Percentiles rank a stretch among this genome's conserved stretches.
These are phyloP conservation scores for Cheilosia vulpina DNA, from an alignment of 2,888 invertebrate species.

Conservation along the genomic window DNA sequence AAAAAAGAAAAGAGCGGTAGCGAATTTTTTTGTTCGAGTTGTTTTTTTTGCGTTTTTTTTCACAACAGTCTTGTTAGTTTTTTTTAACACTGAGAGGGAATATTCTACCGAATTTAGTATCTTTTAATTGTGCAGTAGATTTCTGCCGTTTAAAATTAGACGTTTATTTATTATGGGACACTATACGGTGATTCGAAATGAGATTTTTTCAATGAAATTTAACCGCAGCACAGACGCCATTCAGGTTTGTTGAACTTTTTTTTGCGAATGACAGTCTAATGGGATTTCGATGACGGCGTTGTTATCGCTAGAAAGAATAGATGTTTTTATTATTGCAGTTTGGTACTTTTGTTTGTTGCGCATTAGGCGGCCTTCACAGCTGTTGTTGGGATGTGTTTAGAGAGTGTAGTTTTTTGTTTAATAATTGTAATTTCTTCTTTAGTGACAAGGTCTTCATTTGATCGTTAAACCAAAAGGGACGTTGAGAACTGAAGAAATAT, in stretches of 20 bases:
- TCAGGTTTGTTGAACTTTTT: conserved; percentile 71
- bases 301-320: conserved; percentile 3
- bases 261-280: conserved; percentile 63
- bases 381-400: not conserved
- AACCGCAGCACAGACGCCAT: conserved; percentile 69
- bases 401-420: not conserved
- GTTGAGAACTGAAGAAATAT: no score
- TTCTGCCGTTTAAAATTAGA: not conserved
- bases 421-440: not conserved
- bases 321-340: conserved; percentile 29
- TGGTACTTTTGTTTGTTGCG: not conserved
- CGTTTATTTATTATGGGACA: conserved; percentile 23
- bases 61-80: conserved; percentile 7
- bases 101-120: not conserved
- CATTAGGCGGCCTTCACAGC: conserved; percentile 1
- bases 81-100: not conserved
- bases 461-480: no score
- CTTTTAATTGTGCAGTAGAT: conserved; percentile 1
- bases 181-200: conserved; percentile 8
- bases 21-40: conserved; percentile 19
- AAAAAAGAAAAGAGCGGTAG: conserved; percentile 37
- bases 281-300: conserved; percentile 35
- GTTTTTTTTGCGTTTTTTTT: conserved; percentile 18
- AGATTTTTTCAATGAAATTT: conserved; percentile 48
- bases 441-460: no score